phyloP scores from a whole-genome alignment of 2,888 invertebrate species.

The Therioaphis trifolii region DNA sequence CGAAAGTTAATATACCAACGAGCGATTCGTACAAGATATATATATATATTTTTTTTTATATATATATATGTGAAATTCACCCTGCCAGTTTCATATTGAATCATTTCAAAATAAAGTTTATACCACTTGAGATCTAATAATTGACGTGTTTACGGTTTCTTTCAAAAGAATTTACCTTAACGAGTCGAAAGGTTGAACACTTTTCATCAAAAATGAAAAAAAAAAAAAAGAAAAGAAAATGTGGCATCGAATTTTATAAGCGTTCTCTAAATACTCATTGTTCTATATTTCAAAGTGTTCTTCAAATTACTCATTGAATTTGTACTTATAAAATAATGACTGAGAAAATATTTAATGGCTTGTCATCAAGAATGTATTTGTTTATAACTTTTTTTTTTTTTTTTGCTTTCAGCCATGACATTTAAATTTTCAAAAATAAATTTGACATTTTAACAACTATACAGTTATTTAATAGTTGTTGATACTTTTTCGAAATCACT shows the following conservation, averaged over 20 bases:
- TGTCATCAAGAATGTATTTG: too few species aligned
- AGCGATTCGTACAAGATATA: slow-evolving; percentile 27
- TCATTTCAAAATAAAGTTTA: slow-evolving; percentile 49
- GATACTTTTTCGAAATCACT: too few species aligned
- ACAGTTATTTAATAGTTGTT: too few species aligned
- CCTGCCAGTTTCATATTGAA: slow-evolving; percentile 19
- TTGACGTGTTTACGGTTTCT: slow-evolving; percentile 43
- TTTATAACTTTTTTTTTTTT: too few species aligned
- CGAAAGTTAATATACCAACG: slow-evolving; percentile 47
- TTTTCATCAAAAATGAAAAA: not conserved
- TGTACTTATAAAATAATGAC: too few species aligned
- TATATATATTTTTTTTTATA: too few species aligned
- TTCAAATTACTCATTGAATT: too few species aligned
- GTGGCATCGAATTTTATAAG: not conserved
- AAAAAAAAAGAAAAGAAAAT: too few species aligned
- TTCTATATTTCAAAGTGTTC: not conserved
- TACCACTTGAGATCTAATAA: slow-evolving; percentile 43
- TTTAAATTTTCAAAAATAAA: too few species aligned
- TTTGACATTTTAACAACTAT: too few species aligned
- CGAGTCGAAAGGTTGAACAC: not conserved
- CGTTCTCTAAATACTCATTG: not conserved
- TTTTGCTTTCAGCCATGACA: too few species aligned
- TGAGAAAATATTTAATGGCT: too few species aligned
- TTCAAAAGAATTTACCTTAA: not conserved
- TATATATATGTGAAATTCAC: slow-evolving; percentile 1